phyloP scores from a whole-genome alignment of 92 coral and sea anemone species.

The Phenganax marumi region DNA sequence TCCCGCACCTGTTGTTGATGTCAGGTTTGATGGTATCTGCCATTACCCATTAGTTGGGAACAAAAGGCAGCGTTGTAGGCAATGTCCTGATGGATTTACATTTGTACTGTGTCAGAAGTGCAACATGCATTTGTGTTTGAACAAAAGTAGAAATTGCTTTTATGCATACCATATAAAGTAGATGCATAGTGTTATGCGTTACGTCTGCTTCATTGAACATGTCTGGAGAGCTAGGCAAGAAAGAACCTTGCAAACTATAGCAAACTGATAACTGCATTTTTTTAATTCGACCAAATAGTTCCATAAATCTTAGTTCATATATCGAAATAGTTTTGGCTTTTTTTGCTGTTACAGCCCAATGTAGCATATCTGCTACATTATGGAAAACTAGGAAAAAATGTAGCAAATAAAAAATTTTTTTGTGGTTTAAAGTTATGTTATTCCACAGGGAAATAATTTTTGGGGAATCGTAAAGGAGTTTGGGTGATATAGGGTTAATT shows the following conservation, averaged over 20 bases:
- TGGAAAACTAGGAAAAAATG: neutral
- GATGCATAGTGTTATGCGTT: neutral
- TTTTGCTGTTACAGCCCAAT: neutral
- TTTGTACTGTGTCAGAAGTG: slow-evolving; percentile 6
- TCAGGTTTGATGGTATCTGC: neutral
- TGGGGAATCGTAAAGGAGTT: neutral
- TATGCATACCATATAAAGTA: neutral
- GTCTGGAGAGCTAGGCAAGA: neutral
- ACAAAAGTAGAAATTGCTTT: neutral
- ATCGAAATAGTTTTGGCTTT: too few species aligned
- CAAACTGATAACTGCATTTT: too few species aligned
- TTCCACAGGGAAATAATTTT: neutral
- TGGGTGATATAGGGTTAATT: slow-evolving; percentile 10
- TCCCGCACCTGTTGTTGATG: neutral
- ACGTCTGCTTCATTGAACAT: neutral
- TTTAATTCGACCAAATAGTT: too few species aligned
- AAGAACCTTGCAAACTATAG: neutral
- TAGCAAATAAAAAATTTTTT: neutral
- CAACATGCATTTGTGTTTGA: slow-evolving; percentile 2
- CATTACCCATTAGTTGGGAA: neutral
- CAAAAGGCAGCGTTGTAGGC: slow-evolving; percentile 14
- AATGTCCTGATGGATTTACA: slow-evolving; percentile 6
- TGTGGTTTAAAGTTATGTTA: neutral
- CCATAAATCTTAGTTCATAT: too few species aligned
- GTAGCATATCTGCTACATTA: slow-evolving; percentile 5